Percentiles rank a stretch among this genome's conserved stretches.
Conservation (phyloP, 1,140 invertebrate genomes). For the Rhynchophorus ferrugineus region DNA sequence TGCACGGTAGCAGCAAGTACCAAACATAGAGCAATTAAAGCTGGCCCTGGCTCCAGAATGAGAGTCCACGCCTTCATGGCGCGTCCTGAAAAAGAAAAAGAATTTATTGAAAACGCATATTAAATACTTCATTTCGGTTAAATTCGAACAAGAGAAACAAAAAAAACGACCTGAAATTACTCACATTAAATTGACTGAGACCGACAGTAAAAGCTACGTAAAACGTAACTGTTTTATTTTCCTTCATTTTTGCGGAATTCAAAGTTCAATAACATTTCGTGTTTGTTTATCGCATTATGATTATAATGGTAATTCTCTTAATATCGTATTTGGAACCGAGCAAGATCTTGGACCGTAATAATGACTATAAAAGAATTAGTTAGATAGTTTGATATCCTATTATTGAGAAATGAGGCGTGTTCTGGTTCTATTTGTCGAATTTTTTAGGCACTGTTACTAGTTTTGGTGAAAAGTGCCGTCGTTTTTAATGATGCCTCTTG, state of each 20-base stretch:
- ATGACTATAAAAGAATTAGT: too few relatives aligned
- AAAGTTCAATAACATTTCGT: neutral
- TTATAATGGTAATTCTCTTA: too few relatives aligned
- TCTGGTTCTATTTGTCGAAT: too few relatives aligned
- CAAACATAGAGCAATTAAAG: conserved; percentile 25
- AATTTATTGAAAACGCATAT: conserved; percentile 5
- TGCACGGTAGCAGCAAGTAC: conserved; percentile 24
- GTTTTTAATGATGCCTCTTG: too few relatives aligned
- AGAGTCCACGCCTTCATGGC: conserved; percentile 40
- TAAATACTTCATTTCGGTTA: neutral
- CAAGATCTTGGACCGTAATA: too few relatives aligned
- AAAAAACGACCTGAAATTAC: neutral
- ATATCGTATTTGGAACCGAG: too few relatives aligned
- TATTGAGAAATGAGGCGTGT: too few relatives aligned
- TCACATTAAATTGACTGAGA: neutral
- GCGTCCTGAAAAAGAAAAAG: conserved; percentile 37
- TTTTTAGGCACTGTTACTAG: too few relatives aligned
- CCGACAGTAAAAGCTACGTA: neutral
- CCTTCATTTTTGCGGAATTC: neutral
- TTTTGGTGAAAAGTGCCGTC: too few relatives aligned
- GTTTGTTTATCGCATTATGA: neutral
- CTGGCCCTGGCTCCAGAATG: conserved; percentile 28
- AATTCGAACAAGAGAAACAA: too few relatives aligned
- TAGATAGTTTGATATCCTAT: too few relatives aligned
- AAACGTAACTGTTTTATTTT: neutral